Conservation (phyloP, 2,888 invertebrate genomes). For the Lypha dubia region DNA sequence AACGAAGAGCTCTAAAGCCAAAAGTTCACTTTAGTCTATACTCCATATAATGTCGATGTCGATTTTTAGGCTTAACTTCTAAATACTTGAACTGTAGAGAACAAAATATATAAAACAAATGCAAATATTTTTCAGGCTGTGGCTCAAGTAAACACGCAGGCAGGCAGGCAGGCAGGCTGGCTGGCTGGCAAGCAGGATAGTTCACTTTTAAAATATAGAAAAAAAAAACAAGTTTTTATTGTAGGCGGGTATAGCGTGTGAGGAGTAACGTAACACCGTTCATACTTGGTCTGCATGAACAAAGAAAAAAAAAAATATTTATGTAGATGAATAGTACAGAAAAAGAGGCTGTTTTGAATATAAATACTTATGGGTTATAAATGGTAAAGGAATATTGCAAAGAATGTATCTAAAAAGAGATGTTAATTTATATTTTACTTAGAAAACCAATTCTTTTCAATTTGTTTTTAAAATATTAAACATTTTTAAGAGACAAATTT, state of each 20-base stretch:
- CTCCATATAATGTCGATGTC: constrained; percentile 64
- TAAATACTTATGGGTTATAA: constrained; percentile 61
- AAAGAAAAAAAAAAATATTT: background rate
- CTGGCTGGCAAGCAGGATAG: background rate
- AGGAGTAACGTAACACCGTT: constrained; percentile 41
- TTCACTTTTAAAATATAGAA: constrained; percentile 16
- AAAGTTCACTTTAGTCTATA: constrained; percentile 64
- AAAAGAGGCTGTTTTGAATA: constrained; percentile 67
- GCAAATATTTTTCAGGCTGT: constrained; percentile 68
- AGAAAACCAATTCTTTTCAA: too few species aligned
- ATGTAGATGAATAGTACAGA: background rate
- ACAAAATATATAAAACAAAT: constrained; percentile 64
- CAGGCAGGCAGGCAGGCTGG: constrained; percentile 19
- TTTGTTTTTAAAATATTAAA: too few species aligned
- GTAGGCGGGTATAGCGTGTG: constrained; percentile 42
- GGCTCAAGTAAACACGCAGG: constrained; percentile 29
- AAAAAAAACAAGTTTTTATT: constrained; percentile 31
- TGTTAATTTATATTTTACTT: background rate
- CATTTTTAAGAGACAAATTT: too few species aligned
- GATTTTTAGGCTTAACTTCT: constrained; percentile 72
- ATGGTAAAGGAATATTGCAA: constrained; percentile 6
- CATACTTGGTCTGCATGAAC: constrained; percentile 2
- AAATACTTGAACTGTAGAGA: constrained; percentile 68
- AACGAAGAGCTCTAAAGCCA: constrained; percentile 62
- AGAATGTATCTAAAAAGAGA: background rate